A percentile compares a stretch with the other conserved stretches of the same genome.
Evolutionary conservation across 2,113 vertebrate species (phyloP).

Genomic region (Hippoglossus stenolepis): DNA sequence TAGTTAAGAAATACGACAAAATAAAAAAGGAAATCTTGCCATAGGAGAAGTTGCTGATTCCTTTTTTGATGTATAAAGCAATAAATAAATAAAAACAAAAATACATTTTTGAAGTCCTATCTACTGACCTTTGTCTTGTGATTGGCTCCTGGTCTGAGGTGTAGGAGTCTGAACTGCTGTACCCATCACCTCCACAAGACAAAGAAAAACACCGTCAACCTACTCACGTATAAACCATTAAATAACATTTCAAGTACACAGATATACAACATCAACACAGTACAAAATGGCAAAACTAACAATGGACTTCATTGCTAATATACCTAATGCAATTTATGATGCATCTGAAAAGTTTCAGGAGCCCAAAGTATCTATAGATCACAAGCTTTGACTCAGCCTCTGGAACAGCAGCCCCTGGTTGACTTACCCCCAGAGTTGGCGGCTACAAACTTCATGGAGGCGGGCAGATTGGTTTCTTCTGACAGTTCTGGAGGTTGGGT

Average conservation of each 20-base stretch:
- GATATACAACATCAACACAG: no score
- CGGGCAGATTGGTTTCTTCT: conserved; percentile 91
- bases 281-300: no score
- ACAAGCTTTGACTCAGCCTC: no score
- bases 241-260: no score
- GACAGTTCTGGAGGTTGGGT: conserved; percentile 91
- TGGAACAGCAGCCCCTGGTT: not conserved
- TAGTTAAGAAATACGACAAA: not conserved
- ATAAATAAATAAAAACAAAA: not conserved
- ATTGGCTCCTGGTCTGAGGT: conserved; percentile 95
- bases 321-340: no score
- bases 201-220: not conserved
- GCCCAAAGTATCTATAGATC: no score
- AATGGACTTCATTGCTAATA: no score
- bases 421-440: conserved; percentile 90
- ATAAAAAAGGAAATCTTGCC: no score
- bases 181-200: conserved; percentile 87
- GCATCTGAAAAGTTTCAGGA: no score
- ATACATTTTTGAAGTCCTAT: not conserved
- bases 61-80: no score
- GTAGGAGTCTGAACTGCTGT: conserved; percentile 98
- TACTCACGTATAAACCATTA: not conserved
- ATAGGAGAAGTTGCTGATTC: no score
- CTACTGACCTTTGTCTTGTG: conserved; percentile 90
- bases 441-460: conserved; percentile 92